Percentiles rank a stretch among this genome's conserved stretches.
Evolutionary conservation across 2,113 vertebrate genomes (phyloP).

Genomic region (Odocoileus virginianus): DNA sequence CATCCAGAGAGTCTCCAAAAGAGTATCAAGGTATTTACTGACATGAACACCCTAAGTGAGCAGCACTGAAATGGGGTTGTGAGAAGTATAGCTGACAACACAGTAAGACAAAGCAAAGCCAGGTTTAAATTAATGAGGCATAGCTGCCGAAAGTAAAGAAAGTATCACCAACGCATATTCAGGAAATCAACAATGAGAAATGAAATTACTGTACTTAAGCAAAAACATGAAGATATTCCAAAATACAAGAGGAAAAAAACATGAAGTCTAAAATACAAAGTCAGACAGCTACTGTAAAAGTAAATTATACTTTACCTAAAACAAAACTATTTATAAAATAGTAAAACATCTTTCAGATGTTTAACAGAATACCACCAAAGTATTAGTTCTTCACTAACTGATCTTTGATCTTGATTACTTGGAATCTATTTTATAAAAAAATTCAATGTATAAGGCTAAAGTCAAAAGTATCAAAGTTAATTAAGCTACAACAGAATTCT

Average conservation of each 20-base stretch:
- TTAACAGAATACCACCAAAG: background rate
- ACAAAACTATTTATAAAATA: background rate
- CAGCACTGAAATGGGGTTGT: background rate
- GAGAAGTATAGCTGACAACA: background rate
- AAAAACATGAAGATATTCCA: background rate
- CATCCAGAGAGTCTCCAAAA: background rate
- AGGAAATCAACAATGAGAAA: background rate
- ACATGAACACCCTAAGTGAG: background rate
- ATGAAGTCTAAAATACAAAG: background rate
- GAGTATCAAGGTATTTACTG: background rate
- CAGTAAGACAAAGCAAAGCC: slow-evolving; percentile 7
- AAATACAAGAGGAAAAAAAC: background rate
- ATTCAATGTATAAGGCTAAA: background rate
- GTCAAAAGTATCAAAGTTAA: background rate
- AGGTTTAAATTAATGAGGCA: background rate
- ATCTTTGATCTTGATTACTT: background rate
- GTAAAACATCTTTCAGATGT: background rate
- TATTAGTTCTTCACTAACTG: background rate
- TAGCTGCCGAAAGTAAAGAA: background rate
- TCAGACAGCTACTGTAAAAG: background rate
- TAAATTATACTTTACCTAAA: background rate
- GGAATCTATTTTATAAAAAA: background rate
- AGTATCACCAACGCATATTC: background rate
- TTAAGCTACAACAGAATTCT: background rate
- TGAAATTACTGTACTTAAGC: background rate